Evolutionary conservation across 2,888 invertebrate genomes (phyloP).

Genomic region (Thumatha senex): DNA sequence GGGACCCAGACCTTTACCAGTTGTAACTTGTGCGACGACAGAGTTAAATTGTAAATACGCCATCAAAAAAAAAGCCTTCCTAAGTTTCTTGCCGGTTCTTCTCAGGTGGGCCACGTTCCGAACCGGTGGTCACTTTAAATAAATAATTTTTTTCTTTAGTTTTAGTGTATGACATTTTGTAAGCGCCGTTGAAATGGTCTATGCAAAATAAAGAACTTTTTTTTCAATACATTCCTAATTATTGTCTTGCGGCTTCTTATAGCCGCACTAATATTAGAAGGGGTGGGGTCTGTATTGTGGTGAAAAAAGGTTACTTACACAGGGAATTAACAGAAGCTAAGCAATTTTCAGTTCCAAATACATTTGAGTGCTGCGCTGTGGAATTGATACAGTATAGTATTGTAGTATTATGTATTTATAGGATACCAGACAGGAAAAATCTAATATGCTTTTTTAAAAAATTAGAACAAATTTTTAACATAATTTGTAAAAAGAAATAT

Average conservation of each 20-base stretch:
- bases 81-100: no score
- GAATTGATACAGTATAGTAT: background rate
- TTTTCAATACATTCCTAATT: background rate
- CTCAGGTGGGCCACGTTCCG: no score
- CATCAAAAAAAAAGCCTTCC: no score
- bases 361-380: constrained; percentile 3
- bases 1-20: no score
- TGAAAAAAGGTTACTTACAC: background rate
- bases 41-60: no score
- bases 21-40: no score
- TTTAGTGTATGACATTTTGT: no score
- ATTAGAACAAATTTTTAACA: background rate
- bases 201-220: no score
- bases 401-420: background rate
- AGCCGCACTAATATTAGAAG: background rate
- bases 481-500: background rate
- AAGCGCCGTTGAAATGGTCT: no score
- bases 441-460: background rate
- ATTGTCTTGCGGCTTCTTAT: background rate
- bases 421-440: background rate
- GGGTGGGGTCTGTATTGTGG: constrained; percentile 3
- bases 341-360: background rate
- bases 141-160: no score
- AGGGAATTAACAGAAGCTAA: background rate
- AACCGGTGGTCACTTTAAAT: no score